A percentile compares a stretch with the other conserved stretches of the same genome.
phyloP scores from a whole-genome alignment of 2,888 invertebrate genomes.

The Zaprionus lineosus region DNA sequence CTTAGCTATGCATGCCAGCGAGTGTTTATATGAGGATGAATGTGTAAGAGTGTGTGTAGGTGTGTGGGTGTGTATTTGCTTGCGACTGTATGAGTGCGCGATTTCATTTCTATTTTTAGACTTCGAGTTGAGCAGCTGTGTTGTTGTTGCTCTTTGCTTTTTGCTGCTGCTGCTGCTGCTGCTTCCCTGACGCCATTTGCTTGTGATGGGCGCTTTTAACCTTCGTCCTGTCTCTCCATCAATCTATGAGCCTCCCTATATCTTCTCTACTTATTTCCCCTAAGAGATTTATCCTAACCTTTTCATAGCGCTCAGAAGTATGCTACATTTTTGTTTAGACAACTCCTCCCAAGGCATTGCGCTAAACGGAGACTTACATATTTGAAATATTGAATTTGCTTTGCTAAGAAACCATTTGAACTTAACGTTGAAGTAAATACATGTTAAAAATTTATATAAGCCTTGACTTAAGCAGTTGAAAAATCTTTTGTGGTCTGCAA shows the following conservation, averaged over 20 bases:
- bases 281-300: constrained; percentile 3
- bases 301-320: constrained; percentile 39
- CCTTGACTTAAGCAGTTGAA: constrained; percentile 14
- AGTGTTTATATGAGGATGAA: constrained; percentile 13
- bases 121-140: constrained; percentile 21
- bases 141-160: constrained; percentile 27
- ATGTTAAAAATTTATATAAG: constrained; percentile 25
- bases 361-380: not conserved
- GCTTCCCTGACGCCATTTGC: constrained; percentile 41
- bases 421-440: not conserved
- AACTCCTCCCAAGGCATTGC: constrained; percentile 1
- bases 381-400: constrained; percentile 5
- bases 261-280: not conserved
- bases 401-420: not conserved
- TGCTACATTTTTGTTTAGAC: constrained; percentile 26
- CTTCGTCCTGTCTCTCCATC: not conserved
- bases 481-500: too few species aligned
- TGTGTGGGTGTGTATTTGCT: constrained; percentile 15
- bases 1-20: constrained; percentile 49
- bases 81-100: constrained; percentile 59
- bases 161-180: constrained; percentile 10
- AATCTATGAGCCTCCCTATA: not conserved
- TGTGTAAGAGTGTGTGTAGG: constrained; percentile 1
- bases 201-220: constrained; percentile 11
- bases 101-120: constrained; percentile 77